A percentile compares a stretch with the other conserved stretches of the same genome.
These are phyloP conservation scores for Phylloscopus trochilus DNA, from an alignment of 2,113 vertebrate genomes.

Conservation along the genomic window DNA sequence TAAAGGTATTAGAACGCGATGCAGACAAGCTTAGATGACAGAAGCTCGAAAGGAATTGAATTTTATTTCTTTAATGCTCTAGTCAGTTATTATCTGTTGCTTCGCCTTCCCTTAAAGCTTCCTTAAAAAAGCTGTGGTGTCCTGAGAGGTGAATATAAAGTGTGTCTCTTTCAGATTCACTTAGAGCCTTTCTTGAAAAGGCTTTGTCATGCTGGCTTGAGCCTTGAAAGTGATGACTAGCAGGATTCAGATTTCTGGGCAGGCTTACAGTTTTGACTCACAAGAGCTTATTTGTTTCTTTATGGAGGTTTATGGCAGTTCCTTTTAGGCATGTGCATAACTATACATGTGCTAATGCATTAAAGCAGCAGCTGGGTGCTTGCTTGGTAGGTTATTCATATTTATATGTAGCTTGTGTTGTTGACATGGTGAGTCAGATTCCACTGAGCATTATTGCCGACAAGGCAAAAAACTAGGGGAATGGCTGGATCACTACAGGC, in stretches of 20 bases:
- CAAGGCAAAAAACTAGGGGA: background rate
- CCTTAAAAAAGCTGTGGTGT: background rate
- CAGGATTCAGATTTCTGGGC: constrained; percentile 36
- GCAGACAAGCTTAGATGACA: background rate
- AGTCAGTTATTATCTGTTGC: background rate
- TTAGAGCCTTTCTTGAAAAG: constrained; percentile 18
- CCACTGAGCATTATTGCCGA: background rate
- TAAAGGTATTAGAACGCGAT: background rate
- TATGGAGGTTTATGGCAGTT: constrained; percentile 15
- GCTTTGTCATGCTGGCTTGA: constrained; percentile 53
- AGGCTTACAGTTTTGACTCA: background rate
- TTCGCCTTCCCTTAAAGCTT: background rate
- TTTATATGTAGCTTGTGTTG: background rate
- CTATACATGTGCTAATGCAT: constrained; percentile 38
- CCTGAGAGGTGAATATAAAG: background rate
- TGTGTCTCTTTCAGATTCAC: background rate
- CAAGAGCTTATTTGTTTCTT: constrained; percentile 44
- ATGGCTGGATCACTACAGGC: background rate
- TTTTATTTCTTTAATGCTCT: background rate
- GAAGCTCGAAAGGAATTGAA: background rate
- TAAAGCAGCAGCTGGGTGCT: constrained; percentile 35
- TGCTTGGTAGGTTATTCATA: constrained; percentile 15
- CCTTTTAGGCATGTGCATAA: constrained; percentile 34
- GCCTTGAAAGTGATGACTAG: constrained; percentile 36
- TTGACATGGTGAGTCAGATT: constrained; percentile 19